Base-by-base conservation (phyloP, 2,113 vertebrate genomes). In the Xiphophorus maculatus region DNA sequence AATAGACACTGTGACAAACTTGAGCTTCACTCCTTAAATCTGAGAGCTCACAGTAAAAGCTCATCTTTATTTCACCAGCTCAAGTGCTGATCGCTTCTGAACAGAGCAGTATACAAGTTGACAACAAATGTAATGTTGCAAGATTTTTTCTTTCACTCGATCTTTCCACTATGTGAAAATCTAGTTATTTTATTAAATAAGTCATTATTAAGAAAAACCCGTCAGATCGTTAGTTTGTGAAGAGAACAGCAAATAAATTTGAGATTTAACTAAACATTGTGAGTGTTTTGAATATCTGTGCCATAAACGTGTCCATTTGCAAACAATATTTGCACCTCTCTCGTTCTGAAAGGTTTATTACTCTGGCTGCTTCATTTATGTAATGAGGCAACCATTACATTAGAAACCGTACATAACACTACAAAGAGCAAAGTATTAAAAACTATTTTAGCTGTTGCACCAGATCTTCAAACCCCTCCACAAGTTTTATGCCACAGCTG, bases 401-500 rank as follows among this genome's bases (percentile, higher is more conserved):
- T 48, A 17, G 12, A 30, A 67, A 48, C 7, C 66, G 4, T 66
- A 42, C n/a, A n/a, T 61, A 64, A 64, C 27, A 22, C n/a, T n/a
- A 73, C 40, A 33, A 40, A 28, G n/a, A 35, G 61, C 17, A 65
- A 82, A 73, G 51, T 25, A 63, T 40, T 25, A 69, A 63, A 72
- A 68, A 51, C 25, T 37, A 65, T 37, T 67, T 60, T 48, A 74
- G 70, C 67, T 15, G 17, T 12, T 44, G 70, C 60, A 71, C 63
- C 29, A 66, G 58, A 69, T 61, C 51, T 71, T 74, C 85, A 64
- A 69, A n/a, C 10, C 77, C 74, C 76, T 81, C 80, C 76, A 76
- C 79, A 83, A 82, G 78, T 85, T 89, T 88, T 77, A 80, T 67
- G 77, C 77, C 84, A 77, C 92, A 93, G 91, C 92, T 93, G 92